Base-by-base conservation (phyloP, 1,140 invertebrate species). In the Drosophila biarmipes region DNA sequence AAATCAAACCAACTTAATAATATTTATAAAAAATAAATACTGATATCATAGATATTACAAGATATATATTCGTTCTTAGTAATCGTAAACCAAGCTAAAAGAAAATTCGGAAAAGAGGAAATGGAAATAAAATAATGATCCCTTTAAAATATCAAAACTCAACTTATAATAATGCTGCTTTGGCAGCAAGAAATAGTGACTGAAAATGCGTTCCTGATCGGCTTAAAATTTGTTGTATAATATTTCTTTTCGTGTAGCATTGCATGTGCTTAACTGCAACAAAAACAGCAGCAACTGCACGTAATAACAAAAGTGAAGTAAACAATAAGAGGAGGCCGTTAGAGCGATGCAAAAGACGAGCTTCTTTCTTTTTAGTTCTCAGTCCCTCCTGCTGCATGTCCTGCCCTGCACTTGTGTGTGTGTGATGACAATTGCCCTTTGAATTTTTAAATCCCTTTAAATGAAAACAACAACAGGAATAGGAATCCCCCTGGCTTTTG, bases 391-490 rank as follows among this genome's bases (percentile, higher is more conserved):
- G 51, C 35, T 40, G 11, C 12, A 38, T 48, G 69, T 43, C 40
- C 37, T 34, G 40, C 69, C 34, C 42, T 49, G 34, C 59, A 53
- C 40, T 40, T 48, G 58, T 48, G 27, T 51, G 24, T 77, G 72
- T 75, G 62, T 58, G 46, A 69, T 73, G 76, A 89, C 84, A 89
- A 89, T 89, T 90, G 84, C 85, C 84, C 84, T 89, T 89, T 89
- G 80, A 80, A 89, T 89, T 89, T 89, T 89, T 84, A 89, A 89
- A 89, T 89, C 85, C 89, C 76, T 89, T 89, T 84, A 89, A 89
- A 90, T 76, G 85, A 89, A 89, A 87, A 87, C 85, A 89, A 87
- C 80, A 89, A 84, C 84, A 77, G 72, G 46, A 80, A 64, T 46
- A 77, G 72, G 46, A 80, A 64, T 46, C 54, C 56, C 56, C 21